phyloP scores from a whole-genome alignment of 35 echinoderm and acorn worm genomes.

The Eucidaris tribuloides region DNA sequence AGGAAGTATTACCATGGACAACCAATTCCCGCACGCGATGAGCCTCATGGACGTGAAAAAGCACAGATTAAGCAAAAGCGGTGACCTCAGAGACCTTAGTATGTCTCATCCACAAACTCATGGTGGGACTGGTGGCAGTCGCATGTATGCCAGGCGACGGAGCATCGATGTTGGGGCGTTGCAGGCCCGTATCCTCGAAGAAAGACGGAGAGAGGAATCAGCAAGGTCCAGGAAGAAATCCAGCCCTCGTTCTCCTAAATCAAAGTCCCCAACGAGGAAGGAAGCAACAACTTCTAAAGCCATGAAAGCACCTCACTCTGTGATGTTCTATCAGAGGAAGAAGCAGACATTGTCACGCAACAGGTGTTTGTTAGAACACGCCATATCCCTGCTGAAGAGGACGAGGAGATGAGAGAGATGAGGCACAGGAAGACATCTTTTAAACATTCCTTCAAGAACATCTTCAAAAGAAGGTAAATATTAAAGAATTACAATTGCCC shows the following conservation, averaged over 20 bases:
- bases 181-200: not conserved
- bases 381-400: not conserved
- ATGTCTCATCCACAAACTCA: too few species aligned
- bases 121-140: not conserved
- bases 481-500: not conserved
- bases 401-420: not conserved
- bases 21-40: not conserved
- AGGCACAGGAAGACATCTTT: constrained; percentile 4
- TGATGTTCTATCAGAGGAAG: constrained; percentile 4
- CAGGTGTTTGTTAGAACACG: constrained; percentile 15
- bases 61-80: not conserved
- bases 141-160: not conserved
- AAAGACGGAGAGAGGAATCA: not conserved
- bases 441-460: constrained; percentile 21
- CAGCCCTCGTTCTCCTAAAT: not conserved
- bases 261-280: not conserved
- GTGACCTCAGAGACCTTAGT: not conserved
- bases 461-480: constrained; percentile 18
- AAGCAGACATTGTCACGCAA: not conserved
- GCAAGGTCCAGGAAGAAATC: not conserved
- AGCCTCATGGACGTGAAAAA: not conserved
- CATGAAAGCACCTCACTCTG: too few species aligned
- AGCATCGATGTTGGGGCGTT: constrained; percentile 19
- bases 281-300: too few species aligned
- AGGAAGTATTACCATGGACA: not conserved